Percentiles rank a stretch among this genome's conserved stretches.
Conservation (phyloP, 2,888 invertebrate species). For the Cyclophora punctaria region DNA sequence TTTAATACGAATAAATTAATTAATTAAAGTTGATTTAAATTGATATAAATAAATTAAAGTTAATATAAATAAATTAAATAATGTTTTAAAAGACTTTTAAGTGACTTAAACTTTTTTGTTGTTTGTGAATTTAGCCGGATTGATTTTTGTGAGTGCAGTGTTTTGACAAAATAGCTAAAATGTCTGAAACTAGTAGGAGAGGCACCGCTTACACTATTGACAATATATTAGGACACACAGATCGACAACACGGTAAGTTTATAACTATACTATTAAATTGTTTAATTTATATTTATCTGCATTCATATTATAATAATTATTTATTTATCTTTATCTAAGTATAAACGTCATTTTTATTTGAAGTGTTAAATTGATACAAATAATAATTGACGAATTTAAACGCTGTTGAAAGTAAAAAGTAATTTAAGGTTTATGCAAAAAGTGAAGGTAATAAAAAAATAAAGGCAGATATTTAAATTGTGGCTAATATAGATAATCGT, state of each 20-base stretch:
- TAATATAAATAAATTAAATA: neutral
- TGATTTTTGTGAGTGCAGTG: constrained; percentile 17
- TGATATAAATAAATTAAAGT: neutral
- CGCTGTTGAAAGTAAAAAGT: no score
- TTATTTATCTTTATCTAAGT: no score
- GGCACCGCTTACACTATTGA: constrained; percentile 64
- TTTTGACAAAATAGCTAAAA: constrained; percentile 13
- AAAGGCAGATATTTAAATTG: no score
- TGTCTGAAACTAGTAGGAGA: constrained; percentile 45
- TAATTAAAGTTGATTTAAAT: neutral
- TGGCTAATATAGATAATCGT: no score
- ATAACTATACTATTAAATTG: neutral
- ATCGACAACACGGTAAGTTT: constrained; percentile 34
- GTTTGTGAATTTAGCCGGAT: neutral
- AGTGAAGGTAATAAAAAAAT: no score
- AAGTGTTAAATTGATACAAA: no score
- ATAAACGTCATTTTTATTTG: no score
- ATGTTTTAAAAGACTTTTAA: neutral
- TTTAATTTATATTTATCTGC: no score
- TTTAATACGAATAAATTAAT: neutral
- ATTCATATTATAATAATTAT: no score
- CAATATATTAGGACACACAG: constrained; percentile 56
- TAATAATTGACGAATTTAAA: no score
- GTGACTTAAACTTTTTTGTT: neutral
- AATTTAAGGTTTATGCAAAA: no score